Percentiles rank a stretch among this genome's conserved stretches.
Evolutionary conservation across 2,113 vertebrate species (phyloP).

Genomic region (Tyto alba): DNA sequence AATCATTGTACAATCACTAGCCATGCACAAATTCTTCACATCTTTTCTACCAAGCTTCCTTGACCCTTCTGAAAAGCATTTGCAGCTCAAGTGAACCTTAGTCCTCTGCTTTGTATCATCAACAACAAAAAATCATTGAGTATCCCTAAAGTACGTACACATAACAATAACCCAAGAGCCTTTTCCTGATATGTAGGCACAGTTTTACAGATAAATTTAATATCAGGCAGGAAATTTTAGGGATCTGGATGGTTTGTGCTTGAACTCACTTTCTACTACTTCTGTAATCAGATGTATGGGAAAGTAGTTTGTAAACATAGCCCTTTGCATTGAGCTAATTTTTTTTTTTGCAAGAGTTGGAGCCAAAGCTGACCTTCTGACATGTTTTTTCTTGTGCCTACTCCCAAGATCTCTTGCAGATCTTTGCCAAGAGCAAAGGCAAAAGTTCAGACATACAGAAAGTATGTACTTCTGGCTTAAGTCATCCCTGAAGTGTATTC

Average conservation of each 20-base stretch:
- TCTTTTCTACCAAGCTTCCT: not conserved
- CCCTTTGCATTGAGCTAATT: not conserved
- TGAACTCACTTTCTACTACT: not conserved
- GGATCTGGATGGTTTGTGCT: not conserved
- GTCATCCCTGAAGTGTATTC: not conserved
- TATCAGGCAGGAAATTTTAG: not conserved
- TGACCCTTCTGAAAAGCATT: not conserved
- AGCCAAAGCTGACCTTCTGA: not conserved
- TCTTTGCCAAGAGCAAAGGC: not conserved
- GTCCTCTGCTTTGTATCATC: not conserved
- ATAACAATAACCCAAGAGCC: not conserved
- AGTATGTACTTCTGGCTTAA: not conserved
- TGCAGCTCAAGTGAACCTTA: not conserved
- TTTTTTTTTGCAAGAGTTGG: not conserved
- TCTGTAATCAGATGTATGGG: not conserved
- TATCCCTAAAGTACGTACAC: not conserved
- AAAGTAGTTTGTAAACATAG: not conserved
- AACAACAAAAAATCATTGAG: not conserved
- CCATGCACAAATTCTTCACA: not conserved
- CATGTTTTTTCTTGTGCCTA: not conserved
- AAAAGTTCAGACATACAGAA: not conserved
- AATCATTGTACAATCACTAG: not conserved
- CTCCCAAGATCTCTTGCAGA: not conserved
- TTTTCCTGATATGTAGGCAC: not conserved
- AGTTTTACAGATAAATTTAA: not conserved